Percentiles rank a stretch among this genome's conserved stretches.
Evolutionary conservation across 2,113 vertebrate species (phyloP).

Genomic region (Lamprotornis superbus): DNA sequence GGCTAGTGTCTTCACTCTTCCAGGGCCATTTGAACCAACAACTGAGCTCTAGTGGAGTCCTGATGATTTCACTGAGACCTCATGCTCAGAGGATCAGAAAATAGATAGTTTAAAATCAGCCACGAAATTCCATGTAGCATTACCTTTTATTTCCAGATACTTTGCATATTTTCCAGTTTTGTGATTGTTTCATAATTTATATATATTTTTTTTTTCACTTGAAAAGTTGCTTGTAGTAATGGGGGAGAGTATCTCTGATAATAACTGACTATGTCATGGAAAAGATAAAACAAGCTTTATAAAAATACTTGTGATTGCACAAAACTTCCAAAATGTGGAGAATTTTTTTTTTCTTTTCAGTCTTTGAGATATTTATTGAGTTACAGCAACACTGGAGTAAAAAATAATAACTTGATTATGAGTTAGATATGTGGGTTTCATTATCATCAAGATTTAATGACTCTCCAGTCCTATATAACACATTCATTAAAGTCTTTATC

Average conservation of each 20-base stretch:
- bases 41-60: not conserved
- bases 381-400: not conserved
- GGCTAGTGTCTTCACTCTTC: not conserved
- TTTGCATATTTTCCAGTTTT: not conserved
- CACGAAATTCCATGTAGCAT: not conserved
- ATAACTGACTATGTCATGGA: not conserved
- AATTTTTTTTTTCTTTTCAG: not conserved
- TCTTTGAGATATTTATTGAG: not conserved
- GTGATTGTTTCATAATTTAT: not conserved
- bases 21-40: not conserved
- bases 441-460: not conserved
- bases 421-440: not conserved
- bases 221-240: not conserved
- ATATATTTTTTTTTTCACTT: not conserved
- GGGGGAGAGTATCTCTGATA: not conserved
- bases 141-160: not conserved
- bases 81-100: not conserved
- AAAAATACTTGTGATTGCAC: not conserved
- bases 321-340: not conserved
- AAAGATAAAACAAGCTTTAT: not conserved
- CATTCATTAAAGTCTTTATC: not conserved
- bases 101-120: not conserved
- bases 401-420: not conserved
- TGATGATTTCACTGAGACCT: not conserved
- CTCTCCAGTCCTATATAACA: not conserved